Base-by-base conservation (phyloP, 2,888 invertebrate species). In the Hirtodrosophila histrioides region DNA sequence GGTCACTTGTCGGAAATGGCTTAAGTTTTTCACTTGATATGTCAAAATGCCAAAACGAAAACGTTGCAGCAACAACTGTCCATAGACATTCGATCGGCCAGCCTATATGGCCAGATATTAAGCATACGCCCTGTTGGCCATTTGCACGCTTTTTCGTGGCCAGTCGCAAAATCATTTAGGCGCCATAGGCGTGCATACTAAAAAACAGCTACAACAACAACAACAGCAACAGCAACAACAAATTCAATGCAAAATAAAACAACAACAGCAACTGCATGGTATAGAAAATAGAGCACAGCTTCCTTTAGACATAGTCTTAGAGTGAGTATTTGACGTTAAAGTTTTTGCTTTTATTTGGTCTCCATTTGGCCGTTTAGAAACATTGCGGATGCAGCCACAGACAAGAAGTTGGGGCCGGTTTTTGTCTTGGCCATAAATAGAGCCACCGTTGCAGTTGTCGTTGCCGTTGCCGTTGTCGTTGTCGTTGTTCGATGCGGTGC, bases 341-440 rank as follows among this genome's bases (percentile, higher is more conserved):
- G 27, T 36, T 23, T 62, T 44, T 56, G 33, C 51, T 50, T 70
- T 54, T 55, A 62, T 73, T 67, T 53, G 57, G 50, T 56, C 58
- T 69, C 43, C 60, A 58, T n/a, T 67, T 48, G 55, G 64, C 72
- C 75, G 75, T 64, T 80, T 81, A 80, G 80, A 80, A 84, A 80
- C 78, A 82, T 86, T 82, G 82, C 82, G 82, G 82, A 82, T 82
- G 83, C 82, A 83, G 85, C 72, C 69, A 31, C 55, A 61, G 72
- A 65, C 75, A 66, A 86, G 82, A 82, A 82, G 82, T 80, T 78
- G 83, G 78, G 80, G 75, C 82, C 83, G 82, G 86, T 82, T 82
- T 86, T 69, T 67, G 78, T 75, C 58, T 79, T 69, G 69, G 64
- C 86, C 82, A 85, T 82, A 85, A 85, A 82, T 67, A 86, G 82